Evolutionary conservation across 2,797 vertebrate species (phyloP).

Genomic region (Sarcophilus harrisii): DNA sequence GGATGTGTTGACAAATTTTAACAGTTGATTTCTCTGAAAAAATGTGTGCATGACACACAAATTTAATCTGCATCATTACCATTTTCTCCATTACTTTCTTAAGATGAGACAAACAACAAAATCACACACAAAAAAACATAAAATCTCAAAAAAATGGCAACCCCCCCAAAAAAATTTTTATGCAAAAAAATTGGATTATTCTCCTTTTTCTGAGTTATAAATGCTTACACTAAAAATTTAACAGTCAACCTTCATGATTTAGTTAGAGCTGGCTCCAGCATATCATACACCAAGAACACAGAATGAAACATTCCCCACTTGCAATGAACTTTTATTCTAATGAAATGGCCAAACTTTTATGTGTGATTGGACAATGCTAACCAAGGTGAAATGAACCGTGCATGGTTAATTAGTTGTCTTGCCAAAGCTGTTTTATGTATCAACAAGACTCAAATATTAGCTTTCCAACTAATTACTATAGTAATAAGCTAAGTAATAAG

Average conservation of each 20-base stretch:
- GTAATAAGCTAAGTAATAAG: not conserved
- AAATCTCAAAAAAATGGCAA: too few species aligned
- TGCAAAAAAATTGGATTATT: not conserved
- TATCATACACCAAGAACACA: not conserved
- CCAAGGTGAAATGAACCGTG: not conserved
- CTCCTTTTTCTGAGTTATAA: not conserved
- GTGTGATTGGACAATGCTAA: not conserved
- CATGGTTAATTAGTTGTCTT: not conserved
- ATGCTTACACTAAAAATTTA: not conserved
- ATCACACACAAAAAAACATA: not conserved
- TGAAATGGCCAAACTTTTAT: not conserved
- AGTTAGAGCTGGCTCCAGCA: not conserved
- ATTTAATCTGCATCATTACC: not conserved
- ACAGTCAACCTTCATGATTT: not conserved
- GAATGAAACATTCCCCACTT: not conserved
- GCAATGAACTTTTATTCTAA: not conserved
- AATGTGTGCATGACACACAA: not conserved
- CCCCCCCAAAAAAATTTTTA: too few species aligned
- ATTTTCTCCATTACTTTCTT: not conserved
- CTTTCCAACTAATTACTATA: not conserved
- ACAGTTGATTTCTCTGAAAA: not conserved
- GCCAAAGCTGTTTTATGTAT: not conserved
- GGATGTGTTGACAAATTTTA: not conserved
- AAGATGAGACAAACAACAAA: not conserved
- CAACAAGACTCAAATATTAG: not conserved